phyloP scores from a whole-genome alignment of 2,888 invertebrate species.

The Nowickia ferox region DNA sequence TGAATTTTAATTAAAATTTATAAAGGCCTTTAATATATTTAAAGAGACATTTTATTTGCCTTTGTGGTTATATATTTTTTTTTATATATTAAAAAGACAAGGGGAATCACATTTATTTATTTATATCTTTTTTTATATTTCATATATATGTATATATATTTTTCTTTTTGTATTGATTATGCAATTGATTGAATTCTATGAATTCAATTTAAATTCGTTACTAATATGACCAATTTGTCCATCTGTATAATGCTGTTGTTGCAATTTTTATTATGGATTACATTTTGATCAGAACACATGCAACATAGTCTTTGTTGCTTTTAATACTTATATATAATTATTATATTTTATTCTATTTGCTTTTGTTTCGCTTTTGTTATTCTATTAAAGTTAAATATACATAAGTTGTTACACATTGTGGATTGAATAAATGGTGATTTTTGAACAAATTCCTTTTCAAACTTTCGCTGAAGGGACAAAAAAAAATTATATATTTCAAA shows the following conservation, averaged over 20 bases:
- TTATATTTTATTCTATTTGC: neutral
- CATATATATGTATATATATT: slow-evolving; percentile 20
- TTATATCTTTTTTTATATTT: neutral
- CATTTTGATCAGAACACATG: slow-evolving; percentile 41
- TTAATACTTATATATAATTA: slow-evolving; percentile 42
- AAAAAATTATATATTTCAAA: neutral
- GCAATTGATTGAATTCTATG: slow-evolving; percentile 58
- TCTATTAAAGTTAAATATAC: slow-evolving; percentile 48
- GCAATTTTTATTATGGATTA: slow-evolving; percentile 32
- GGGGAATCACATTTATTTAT: slow-evolving; percentile 52
- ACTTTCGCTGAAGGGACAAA: neutral
- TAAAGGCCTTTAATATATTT: slow-evolving; percentile 17
- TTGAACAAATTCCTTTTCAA: slow-evolving; percentile 16
- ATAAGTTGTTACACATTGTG: slow-evolving; percentile 55
- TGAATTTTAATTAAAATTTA: slow-evolving; percentile 28
- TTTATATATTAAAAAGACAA: neutral
- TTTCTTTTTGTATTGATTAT: slow-evolving; percentile 56
- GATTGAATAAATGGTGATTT: slow-evolving; percentile 46
- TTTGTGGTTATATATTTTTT: slow-evolving; percentile 32
- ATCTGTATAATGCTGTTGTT: neutral
- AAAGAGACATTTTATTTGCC: slow-evolving; percentile 11
- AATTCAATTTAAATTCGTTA: slow-evolving; percentile 60
- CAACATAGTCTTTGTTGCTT: slow-evolving; percentile 8
- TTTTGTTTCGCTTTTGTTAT: slow-evolving; percentile 16
- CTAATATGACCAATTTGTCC: slow-evolving; percentile 53